Base-by-base conservation (phyloP, 1,140 invertebrate species). In the Akabosia matsudoensis region DNA sequence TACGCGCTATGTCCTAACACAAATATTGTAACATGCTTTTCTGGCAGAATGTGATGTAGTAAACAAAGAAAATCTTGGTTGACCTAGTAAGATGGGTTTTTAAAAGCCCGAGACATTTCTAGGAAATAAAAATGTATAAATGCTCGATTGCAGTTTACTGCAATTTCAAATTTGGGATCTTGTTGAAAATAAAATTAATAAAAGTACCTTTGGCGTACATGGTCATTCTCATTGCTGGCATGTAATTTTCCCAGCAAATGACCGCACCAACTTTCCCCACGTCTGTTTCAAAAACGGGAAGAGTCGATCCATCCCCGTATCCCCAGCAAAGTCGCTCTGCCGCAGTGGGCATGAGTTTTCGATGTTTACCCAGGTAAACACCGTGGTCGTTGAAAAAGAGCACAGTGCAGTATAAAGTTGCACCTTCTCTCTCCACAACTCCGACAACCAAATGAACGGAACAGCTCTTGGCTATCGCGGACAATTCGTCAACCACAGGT, bases 171-270 rank as follows among this genome's bases (percentile, higher is more conserved):
- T n/a, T n/a, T n/a, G n/a, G n/a, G n/a, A n/a, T n/a, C n/a, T n/a
- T n/a, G n/a, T n/a, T n/a, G n/a, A n/a, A n/a, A 37, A 78, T 45
- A 45, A 45, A 18, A 45, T 7, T 56, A 56, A 24, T 24, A 56
- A 67, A 67, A 13, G 22, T 16, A 34, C 78, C 78, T 76, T 79
- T 79, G 16, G 61, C 61, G 52, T 77, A 79, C 75, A 79, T 75
- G 1, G 73, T 56, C 75, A 79, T 73, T 33, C 78, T 24, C 0
- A 79, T 3, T 1, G 76, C 30, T 1, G 78, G 78, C 82, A 84
- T 84, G 77, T 83, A 83, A 74, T 83, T 83, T 76, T 84, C 83
- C 83, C 83, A 84, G 75, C 83, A 84, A 73, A 84, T 82, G 0
- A 76, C 77, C n/a, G 71, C 77, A n/a, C 79, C 79, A 28, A 80